Base-by-base conservation (phyloP, 2,797 vertebrate genomes). In the Hippocampus kuda region DNA sequence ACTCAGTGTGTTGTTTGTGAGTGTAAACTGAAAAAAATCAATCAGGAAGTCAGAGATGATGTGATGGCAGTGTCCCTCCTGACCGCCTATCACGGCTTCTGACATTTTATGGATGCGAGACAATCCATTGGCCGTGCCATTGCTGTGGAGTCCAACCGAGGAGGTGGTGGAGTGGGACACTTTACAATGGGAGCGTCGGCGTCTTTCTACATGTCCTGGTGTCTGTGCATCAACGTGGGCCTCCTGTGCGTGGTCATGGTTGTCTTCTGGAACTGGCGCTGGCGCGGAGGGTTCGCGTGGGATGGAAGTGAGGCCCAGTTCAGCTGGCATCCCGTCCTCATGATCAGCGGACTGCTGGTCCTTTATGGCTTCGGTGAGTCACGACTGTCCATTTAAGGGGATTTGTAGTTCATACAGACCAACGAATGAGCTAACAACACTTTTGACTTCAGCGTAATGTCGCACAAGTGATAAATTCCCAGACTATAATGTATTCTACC, bases 291-390 rank as follows among this genome's bases (percentile, higher is more conserved):
- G 0, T 71, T 79, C 66, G 61, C 71, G 57, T 80, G 81, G 81
- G 70, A 72, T 0, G 64, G 68, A 1, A 74, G 75, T 0, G 38
- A 11, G 34, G 71, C 70, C 56, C 66, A 80, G 48, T 75, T 75
- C 54, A 79, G 74, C 73, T 81, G 77, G 81, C 81, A 83, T 6
- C 77, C 79, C 0, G 72, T 79, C 54, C 62, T 83, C 41, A 77
- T 79, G 81, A 70, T 79, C 67, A 70, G 68, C 0, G 73, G 78
- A 20, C 70, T 77, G 65, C 20, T 79, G 41, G 70, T 81, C n/a
- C 51, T 81, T 9, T 74, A 75, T 6, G 75, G 79, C 27, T 48
- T 68, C 0, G 68, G 69, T 75, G 2, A 60, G 76, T 42, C 2
- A 16, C n/a, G 4, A 1, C 5, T 38, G 18, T 62, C 18, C 34